A percentile compares a stretch with the other conserved stretches of the same genome.
Conservation (phyloP, 1,140 invertebrate genomes). For the Ceratina calcarata region DNA sequence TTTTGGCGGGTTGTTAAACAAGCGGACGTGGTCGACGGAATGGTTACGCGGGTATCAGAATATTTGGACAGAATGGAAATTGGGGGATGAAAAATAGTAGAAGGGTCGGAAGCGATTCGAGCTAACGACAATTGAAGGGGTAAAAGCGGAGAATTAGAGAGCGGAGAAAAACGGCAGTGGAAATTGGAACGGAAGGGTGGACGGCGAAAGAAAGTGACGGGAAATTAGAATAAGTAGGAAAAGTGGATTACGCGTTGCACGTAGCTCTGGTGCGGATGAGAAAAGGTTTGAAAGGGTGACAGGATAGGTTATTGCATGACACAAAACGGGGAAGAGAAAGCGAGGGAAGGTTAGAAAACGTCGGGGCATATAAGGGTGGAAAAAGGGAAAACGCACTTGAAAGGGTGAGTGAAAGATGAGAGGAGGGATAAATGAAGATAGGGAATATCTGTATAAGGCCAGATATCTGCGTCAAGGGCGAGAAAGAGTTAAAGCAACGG, state of each 20-base stretch:
- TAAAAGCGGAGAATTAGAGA: background rate
- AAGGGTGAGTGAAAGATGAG: background rate
- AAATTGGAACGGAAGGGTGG: background rate
- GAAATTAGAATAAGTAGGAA: conserved; percentile 16
- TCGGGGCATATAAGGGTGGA: too few species aligned
- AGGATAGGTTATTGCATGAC: background rate
- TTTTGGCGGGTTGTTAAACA: background rate
- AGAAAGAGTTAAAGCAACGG: background rate
- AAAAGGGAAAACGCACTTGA: too few species aligned
- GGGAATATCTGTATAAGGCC: background rate
- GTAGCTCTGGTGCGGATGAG: background rate
- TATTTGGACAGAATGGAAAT: background rate
- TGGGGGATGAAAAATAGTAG: background rate
- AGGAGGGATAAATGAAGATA: background rate
- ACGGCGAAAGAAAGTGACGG: conserved; percentile 5
- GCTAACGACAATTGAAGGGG: background rate
- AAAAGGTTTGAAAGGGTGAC: background rate
- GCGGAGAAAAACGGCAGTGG: background rate
- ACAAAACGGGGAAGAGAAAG: background rate
- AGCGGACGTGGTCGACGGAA: too few species aligned
- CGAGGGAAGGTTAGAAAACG: background rate
- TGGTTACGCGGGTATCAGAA: background rate
- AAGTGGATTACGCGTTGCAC: conserved; percentile 12
- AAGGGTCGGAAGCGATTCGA: too few species aligned
- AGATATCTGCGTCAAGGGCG: background rate